Conservation (phyloP, 1,140 invertebrate species). For the Halictus rubicundus region DNA sequence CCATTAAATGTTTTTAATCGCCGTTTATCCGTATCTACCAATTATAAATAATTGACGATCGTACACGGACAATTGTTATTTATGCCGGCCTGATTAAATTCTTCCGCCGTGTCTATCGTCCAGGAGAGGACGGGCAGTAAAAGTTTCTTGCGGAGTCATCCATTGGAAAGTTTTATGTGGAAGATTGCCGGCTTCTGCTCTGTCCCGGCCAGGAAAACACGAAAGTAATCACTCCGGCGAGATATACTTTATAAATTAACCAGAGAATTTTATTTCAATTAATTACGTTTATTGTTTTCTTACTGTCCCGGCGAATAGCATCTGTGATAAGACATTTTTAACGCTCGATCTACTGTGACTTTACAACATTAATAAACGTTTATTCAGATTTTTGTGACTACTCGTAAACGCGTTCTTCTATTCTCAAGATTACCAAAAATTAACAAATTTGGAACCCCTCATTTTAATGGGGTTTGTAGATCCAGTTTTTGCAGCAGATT, state of each 20-base stretch:
- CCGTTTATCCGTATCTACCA: not conserved
- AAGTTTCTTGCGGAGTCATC: not conserved
- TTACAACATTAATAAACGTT: too few relatives aligned
- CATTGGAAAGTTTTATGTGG: not conserved
- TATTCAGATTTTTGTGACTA: too few relatives aligned
- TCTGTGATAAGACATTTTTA: too few relatives aligned
- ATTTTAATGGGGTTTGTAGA: too few relatives aligned
- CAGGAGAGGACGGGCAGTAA: not conserved
- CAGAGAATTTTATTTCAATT: not conserved
- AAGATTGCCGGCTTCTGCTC: not conserved
- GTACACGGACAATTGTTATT: constrained; percentile 1
- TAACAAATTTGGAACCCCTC: too few relatives aligned
- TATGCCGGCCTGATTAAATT: not conserved
- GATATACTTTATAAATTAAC: not conserved
- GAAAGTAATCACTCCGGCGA: not conserved
- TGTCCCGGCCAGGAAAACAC: not conserved
- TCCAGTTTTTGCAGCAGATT: too few relatives aligned
- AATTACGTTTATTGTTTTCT: too few relatives aligned
- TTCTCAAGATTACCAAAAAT: too few relatives aligned
- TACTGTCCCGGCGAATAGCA: too few relatives aligned
- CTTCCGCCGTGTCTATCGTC: not conserved
- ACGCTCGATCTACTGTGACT: too few relatives aligned
- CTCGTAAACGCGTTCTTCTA: too few relatives aligned
- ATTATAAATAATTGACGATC: constrained; percentile 4
- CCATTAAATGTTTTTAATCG: not conserved